A percentile compares a stretch with the other conserved stretches of the same genome.
Conservation (phyloP, 2,113 vertebrate genomes). For the Nematolebias whitei region DNA sequence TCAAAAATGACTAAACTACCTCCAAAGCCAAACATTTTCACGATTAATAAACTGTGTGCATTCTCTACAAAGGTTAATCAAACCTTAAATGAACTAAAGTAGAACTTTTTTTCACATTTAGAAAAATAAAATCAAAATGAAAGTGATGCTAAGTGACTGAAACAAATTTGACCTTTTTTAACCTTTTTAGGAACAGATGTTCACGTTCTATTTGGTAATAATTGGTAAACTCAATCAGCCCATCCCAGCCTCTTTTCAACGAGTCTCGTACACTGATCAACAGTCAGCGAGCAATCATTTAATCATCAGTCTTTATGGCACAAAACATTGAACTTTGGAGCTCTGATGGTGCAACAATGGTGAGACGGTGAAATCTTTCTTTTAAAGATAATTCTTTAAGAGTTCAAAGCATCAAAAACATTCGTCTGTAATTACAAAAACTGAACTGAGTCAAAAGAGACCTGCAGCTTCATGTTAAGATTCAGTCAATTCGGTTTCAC, state of each 20-base stretch:
- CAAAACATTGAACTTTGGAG: constrained; percentile 72
- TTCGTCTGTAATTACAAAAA: background rate
- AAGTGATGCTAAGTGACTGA: constrained; percentile 14
- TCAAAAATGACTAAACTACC: too few relatives aligned
- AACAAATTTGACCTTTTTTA: background rate
- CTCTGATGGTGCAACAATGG: constrained; percentile 43
- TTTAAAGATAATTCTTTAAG: constrained; percentile 21
- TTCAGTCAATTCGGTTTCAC: constrained; percentile 25
- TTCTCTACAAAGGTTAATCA: constrained; percentile 4
- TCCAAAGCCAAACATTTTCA: constrained; percentile 44
- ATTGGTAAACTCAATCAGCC: constrained; percentile 19
- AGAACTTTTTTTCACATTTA: constrained; percentile 5
- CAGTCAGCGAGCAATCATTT: constrained; percentile 5
- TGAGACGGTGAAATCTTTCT: constrained; percentile 11
- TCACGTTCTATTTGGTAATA: constrained; percentile 12
- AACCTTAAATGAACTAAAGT: constrained; percentile 11
- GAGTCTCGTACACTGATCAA: constrained; percentile 1
- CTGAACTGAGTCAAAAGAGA: constrained; percentile 37
- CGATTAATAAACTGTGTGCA: constrained; percentile 27
- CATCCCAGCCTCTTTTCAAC: background rate
- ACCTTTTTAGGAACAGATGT: constrained; percentile 8
- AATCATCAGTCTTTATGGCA: constrained; percentile 56
- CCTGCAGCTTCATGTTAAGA: constrained; percentile 47
- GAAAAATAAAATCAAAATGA: background rate
- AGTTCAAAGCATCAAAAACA: background rate